Conservation (phyloP, 2,797 vertebrate species). For the Sciurus carolinensis region DNA sequence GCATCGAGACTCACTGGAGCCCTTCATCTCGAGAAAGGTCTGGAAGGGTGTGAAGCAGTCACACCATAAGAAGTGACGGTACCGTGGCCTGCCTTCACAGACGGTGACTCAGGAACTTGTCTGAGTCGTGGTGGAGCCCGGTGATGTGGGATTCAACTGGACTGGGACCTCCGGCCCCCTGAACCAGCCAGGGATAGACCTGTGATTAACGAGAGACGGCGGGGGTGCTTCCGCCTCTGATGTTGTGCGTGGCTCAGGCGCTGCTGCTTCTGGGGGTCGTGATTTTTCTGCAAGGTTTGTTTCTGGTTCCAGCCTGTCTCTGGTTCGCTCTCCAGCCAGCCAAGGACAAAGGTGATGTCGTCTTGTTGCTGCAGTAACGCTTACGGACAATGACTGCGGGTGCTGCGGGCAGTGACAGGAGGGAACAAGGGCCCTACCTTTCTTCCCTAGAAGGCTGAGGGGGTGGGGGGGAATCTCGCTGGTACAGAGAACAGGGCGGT, state of each 20-base stretch:
- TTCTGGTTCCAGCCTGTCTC: conserved; percentile 68
- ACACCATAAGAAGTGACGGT: not conserved
- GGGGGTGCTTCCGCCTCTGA: not conserved
- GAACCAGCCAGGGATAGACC: not conserved
- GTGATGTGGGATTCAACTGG: not conserved
- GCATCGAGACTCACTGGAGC: not conserved
- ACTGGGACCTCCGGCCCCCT: not conserved
- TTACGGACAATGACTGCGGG: not conserved
- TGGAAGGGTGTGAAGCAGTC: not conserved
- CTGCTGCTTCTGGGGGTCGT: not conserved
- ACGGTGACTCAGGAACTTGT: not conserved
- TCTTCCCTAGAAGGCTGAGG: not conserved
- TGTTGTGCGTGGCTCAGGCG: not conserved
- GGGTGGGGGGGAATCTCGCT: too few species aligned
- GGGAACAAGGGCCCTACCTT: not conserved
- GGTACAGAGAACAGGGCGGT: not conserved
- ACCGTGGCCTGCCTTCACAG: not conserved
- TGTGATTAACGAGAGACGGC: conserved; percentile 12
- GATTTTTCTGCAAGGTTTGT: conserved; percentile 59
- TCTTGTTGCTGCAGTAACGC: not conserved
- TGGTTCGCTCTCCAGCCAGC: conserved; percentile 69
- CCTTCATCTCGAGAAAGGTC: not conserved
- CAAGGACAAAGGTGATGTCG: conserved; percentile 67
- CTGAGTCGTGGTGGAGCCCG: not conserved
- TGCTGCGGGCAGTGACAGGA: not conserved